These are phyloP conservation scores for Enteromius trimaculatus DNA, from an alignment of 2,797 vertebrate species.

Conservation along the genomic window DNA sequence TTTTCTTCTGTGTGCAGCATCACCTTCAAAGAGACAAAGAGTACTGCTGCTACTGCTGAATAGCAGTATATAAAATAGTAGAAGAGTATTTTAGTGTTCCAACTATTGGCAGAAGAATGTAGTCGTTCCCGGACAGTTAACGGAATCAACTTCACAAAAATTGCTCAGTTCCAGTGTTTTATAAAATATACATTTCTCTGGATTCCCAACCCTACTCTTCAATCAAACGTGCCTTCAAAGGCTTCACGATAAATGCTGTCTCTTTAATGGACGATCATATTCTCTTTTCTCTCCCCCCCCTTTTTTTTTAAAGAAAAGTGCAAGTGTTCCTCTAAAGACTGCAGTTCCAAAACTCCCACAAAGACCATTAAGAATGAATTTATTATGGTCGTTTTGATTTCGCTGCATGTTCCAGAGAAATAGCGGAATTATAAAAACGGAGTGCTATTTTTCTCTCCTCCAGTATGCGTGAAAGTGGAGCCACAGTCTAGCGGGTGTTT, in stretches of 20 bases:
- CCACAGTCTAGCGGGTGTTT: slow-evolving; percentile 42
- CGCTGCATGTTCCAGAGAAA: slow-evolving; percentile 70
- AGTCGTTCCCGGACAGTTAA: neutral
- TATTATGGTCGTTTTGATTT: slow-evolving; percentile 79
- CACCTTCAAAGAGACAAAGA: neutral
- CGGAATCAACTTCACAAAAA: neutral
- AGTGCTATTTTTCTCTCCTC: slow-evolving; percentile 41
- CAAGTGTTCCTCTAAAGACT: slow-evolving; percentile 69
- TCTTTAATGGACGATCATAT: slow-evolving; percentile 67
- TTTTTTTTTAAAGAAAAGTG: slow-evolving; percentile 67
- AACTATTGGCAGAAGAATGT: neutral
- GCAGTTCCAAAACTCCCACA: slow-evolving; percentile 69
- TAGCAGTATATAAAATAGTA: neutral
- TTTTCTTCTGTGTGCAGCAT: neutral
- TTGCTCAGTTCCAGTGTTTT: neutral
- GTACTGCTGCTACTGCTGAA: neutral
- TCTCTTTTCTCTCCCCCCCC: neutral
- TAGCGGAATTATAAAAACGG: slow-evolving; percentile 51
- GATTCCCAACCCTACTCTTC: neutral
- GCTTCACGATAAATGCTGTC: neutral
- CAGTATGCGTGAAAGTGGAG: slow-evolving; percentile 37
- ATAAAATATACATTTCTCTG: neutral
- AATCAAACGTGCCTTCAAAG: slow-evolving; percentile 10
- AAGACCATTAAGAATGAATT: slow-evolving; percentile 76
- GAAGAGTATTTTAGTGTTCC: neutral